Evolutionary conservation across 2,113 vertebrate species (phyloP), one percentile per base, ranked within the genome.

Genomic region (Solenodon paradoxus): DNA sequence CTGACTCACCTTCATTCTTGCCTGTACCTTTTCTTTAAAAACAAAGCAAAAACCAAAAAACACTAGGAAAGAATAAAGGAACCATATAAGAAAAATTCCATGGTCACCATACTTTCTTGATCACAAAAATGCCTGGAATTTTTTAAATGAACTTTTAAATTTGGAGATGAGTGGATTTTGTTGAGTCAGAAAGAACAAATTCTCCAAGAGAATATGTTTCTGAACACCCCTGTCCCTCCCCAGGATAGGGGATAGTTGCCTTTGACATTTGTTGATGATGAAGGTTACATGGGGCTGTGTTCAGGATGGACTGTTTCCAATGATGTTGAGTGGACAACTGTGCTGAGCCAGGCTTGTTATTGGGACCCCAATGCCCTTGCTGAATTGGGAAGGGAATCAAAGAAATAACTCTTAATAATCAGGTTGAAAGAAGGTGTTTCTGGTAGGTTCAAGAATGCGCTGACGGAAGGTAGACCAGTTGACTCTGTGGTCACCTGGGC

Each of bases 401-500:
- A 61, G 64, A 79, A n/a, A 9, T 68, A 24, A 38, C 49, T 47
- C 0, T 16, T 9, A 7, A 16, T 47, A 81, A 2, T 38, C 69
- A 35, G 19, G 30, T 15, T 26, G 49, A 57, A 40, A 53, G 42
- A 9, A 17, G 9, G 51, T 2, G 12, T 57, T 24, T 7, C 4
- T 22, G 4, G 42, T 15, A 66, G 61, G 22, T 6, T 35, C 20
- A 2, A 13, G 32, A 20, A 9, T 35, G 22, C 4, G 0, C n/a
- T 15, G 28, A 2, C 22, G 79, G 26, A 64, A 66, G 63, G 78
- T 32, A 12, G 91, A 68, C 83, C 63, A 8, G 71, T 8, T 55
- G 77, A 32, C 78, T 0, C 0, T 12, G 0, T 28, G 16, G 69
- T 17, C 40, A 38, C 40, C 28, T n/a, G 10, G 59, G n/a, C 24